Evolutionary conservation across 2,113 vertebrate species (phyloP).

Genomic region (Cepphus grylle): DNA sequence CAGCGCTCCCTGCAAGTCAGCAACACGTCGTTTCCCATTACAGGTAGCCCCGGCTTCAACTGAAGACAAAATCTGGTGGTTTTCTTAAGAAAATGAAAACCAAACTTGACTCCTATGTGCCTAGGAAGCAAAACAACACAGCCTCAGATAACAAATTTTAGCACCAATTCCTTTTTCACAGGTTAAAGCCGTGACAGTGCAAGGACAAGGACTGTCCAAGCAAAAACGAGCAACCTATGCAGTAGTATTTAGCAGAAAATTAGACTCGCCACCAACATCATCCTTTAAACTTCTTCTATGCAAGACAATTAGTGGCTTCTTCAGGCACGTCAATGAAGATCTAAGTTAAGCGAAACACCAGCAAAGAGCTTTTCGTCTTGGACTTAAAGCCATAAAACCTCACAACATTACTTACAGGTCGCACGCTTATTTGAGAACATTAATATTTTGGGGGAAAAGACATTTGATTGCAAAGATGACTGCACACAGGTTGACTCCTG

Average conservation of each 20-base stretch:
- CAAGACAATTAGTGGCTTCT: background rate
- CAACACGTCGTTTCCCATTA: background rate
- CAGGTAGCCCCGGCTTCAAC: background rate
- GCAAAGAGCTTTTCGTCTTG: background rate
- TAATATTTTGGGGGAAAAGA: background rate
- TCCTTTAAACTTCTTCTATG: background rate
- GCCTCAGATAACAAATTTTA: background rate
- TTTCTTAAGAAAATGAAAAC: background rate
- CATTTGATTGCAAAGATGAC: fast-evolving
- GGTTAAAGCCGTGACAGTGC: background rate
- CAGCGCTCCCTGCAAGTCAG: background rate
- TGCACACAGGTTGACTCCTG: background rate
- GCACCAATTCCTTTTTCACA: background rate
- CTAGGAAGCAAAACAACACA: background rate
- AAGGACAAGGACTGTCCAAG: background rate
- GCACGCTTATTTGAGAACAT: fast-evolving
- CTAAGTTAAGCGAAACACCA: background rate
- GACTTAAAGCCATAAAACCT: background rate
- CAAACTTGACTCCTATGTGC: fast-evolving
- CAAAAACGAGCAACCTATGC: background rate
- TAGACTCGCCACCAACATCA: background rate
- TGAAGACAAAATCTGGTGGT: background rate
- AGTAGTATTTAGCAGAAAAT: background rate
- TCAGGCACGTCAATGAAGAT: background rate
- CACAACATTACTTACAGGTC: background rate